Evolutionary conservation across 1,140 invertebrate species (phyloP), one percentile per base, ranked within the genome.

Genomic region (Mamestra configurata): DNA sequence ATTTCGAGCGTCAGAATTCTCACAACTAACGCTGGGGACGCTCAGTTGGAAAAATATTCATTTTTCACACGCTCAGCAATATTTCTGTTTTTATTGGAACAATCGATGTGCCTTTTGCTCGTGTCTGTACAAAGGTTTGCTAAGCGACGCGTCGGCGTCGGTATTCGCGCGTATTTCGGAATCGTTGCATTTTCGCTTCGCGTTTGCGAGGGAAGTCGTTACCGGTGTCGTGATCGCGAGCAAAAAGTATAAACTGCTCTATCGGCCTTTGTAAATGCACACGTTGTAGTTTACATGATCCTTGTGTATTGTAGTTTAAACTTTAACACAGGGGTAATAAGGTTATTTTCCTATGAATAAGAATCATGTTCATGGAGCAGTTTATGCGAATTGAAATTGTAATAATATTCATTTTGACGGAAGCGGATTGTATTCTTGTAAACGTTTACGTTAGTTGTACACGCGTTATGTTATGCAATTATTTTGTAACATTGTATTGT

Each of bases 181-280:
- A 88, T 86, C 88, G 90, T 84, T 87, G 87, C 89, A 88, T 89
- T 90, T 87, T 64, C 88, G 78, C 84, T 77, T 76, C 82, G 79
- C 86, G 86, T 89, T 91, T 91, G 85, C 83, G 61, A 89, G 84
- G 80, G 85, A 89, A 88, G 91, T 92, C 88, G 89, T 92, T 92
- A 91, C 88, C 87, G 85, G 86, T 84, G 85, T 85, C 82, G 88
- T 78, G 83, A 84, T 86, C 81, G 82, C 83, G 86, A 86, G 78
- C 83, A 87, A 89, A 90, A 91, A 89, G 86, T 84, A 86, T 82
- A 79, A 82, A 86, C 81, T 75, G 83, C 82, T 84, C 78, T 81
- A 88, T 85, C 86, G 82, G 76, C 80, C 86, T 88, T 88, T 86
- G 81, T 82, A 72, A 86, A 82, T 81, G 82, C 84, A 85, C 79